A percentile compares a stretch with the other conserved stretches of the same genome.
These are phyloP conservation scores for Ostrea denselamellosa DNA, from an alignment of 1,140 invertebrate genomes.

Conservation along the genomic window DNA sequence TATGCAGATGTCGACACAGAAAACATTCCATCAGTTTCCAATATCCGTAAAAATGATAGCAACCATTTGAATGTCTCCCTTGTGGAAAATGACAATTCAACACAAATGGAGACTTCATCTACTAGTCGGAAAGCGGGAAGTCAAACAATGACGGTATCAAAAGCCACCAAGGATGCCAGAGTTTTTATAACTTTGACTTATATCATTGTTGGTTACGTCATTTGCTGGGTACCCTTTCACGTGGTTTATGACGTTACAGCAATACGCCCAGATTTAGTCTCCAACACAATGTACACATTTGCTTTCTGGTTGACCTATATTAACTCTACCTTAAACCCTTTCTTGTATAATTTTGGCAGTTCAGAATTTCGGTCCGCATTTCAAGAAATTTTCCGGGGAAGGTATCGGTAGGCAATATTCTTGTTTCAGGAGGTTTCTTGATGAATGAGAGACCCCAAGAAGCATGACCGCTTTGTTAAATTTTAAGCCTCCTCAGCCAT, in stretches of 20 bases:
- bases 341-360: slow-evolving; percentile 75
- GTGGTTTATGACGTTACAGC: slow-evolving; percentile 72
- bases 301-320: slow-evolving; percentile 75
- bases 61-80: background rate
- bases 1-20: background rate
- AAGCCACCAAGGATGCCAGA: slow-evolving; percentile 53
- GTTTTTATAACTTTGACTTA: slow-evolving; percentile 71
- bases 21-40: background rate
- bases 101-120: background rate
- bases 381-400: slow-evolving; percentile 59
- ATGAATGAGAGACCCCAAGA: background rate
- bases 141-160: background rate
- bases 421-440: background rate
- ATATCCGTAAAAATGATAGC: background rate
- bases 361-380: slow-evolving; percentile 70
- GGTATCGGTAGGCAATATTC: background rate
- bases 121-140: background rate
- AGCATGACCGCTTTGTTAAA: background rate
- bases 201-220: slow-evolving; percentile 69
- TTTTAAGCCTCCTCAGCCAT: no score
- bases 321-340: slow-evolving; percentile 76
- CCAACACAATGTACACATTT: slow-evolving; percentile 61
- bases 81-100: background rate
- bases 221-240: slow-evolving; percentile 75
- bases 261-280: slow-evolving; percentile 62